A percentile compares a stretch with the other conserved stretches of the same genome.
These are phyloP conservation scores for Spisula solida DNA, from an alignment of 2,888 invertebrate genomes.

Conservation along the genomic window DNA sequence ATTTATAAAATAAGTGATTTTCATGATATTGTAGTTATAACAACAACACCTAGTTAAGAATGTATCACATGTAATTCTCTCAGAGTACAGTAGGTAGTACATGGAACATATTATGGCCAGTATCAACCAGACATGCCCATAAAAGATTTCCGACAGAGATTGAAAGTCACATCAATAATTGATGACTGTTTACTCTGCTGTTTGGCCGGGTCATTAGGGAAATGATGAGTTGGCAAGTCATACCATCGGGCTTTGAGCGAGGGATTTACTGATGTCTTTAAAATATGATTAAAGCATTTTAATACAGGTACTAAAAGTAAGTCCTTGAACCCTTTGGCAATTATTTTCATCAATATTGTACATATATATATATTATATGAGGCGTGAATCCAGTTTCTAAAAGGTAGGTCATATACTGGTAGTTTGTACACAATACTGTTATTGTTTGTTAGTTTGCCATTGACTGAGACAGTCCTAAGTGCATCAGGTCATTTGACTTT, in stretches of 20 bases:
- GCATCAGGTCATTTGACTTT: no score
- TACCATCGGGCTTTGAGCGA: not conserved
- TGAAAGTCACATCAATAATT: conserved; percentile 10
- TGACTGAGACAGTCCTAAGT: no score
- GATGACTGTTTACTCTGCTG: not conserved
- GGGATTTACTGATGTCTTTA: no score
- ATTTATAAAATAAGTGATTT: not conserved
- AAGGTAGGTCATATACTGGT: no score
- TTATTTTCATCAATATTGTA: no score
- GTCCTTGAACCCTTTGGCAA: no score
- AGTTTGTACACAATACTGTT: no score
- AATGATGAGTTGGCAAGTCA: not conserved
- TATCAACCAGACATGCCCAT: not conserved
- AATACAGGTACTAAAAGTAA: no score
- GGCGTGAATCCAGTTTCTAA: no score
- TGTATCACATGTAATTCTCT: not conserved
- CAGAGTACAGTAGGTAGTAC: not conserved
- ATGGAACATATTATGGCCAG: not conserved
- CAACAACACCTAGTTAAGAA: not conserved
- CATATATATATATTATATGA: no score
- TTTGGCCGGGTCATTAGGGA: not conserved
- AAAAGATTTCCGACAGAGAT: conserved; percentile 5
- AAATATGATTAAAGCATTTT: no score
- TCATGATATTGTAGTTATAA: not conserved
- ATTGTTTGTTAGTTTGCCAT: no score